These are phyloP conservation scores for Rhinoraja longicauda DNA, from an alignment of 2,797 vertebrate species.

Conservation along the genomic window DNA sequence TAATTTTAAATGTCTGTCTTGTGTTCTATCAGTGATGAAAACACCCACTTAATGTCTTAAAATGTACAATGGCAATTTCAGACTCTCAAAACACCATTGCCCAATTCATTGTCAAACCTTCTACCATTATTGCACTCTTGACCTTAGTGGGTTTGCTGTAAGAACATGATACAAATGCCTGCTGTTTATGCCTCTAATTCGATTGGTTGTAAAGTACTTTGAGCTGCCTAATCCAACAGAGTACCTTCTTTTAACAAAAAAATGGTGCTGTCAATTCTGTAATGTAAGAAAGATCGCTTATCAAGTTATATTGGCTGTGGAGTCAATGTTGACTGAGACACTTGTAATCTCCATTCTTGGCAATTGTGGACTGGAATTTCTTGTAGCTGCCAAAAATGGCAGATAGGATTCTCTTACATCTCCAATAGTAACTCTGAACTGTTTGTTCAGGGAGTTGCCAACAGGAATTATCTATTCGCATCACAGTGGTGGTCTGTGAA, in stretches of 20 bases:
- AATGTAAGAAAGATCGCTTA: too few species aligned
- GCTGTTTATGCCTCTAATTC: not conserved
- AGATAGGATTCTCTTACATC: not conserved
- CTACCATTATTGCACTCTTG: not conserved
- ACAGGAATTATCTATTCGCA: not conserved
- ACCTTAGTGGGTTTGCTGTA: not conserved
- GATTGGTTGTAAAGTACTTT: too few species aligned
- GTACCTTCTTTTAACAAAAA: not conserved
- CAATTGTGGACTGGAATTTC: not conserved
- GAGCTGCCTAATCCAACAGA: not conserved
- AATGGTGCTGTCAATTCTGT: not conserved
- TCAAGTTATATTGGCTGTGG: not conserved
- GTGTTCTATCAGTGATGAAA: not conserved
- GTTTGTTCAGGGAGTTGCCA: not conserved
- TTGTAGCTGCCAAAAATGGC: not conserved
- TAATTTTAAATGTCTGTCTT: not conserved
- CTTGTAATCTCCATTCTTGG: not conserved
- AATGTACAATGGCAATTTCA: not conserved
- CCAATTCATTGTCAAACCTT: not conserved
- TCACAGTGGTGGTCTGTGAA: not conserved
- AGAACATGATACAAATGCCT: not conserved
- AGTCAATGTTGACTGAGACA: not conserved
- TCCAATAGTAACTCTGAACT: too few species aligned
- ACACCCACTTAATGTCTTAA: not conserved
- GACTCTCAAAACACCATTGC: not conserved